Evolutionary conservation across 2,888 invertebrate species (phyloP).

Genomic region (Aleiodes testaceus): DNA sequence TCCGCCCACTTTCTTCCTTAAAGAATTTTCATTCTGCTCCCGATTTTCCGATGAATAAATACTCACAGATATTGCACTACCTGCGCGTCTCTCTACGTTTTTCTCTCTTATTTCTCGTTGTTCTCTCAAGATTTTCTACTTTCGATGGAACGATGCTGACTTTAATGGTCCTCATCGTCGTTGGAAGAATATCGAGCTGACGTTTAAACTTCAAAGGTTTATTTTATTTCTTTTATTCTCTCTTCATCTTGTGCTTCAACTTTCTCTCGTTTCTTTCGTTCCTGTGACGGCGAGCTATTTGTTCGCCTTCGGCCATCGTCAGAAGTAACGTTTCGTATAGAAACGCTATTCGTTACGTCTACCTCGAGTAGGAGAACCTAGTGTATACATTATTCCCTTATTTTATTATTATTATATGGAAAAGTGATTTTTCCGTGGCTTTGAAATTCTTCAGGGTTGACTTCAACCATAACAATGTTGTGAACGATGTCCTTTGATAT

Average conservation of each 20-base stretch:
- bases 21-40: conserved; percentile 22
- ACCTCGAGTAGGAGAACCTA: too few relatives aligned
- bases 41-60: conserved; percentile 37
- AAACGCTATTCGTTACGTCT: conserved; percentile 6
- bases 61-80: conserved; percentile 24
- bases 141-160: conserved; percentile 20
- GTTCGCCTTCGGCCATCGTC: conserved; percentile 19
- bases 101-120: not conserved
- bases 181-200: conserved; percentile 36
- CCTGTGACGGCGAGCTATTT: conserved; percentile 1
- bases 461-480: too few relatives aligned
- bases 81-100: too few relatives aligned
- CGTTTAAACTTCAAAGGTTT: conserved; percentile 48
- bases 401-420: too few relatives aligned
- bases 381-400: too few relatives aligned
- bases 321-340: conserved; percentile 5
- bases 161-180: conserved; percentile 40
- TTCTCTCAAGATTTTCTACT: not conserved
- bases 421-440: too few relatives aligned
- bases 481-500: too few relatives aligned
- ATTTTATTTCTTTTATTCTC: conserved; percentile 34
- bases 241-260: not conserved
- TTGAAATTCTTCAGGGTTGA: too few relatives aligned
- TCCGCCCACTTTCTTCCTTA: conserved; percentile 32
- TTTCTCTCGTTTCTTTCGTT: conserved; percentile 27